phyloP scores from a whole-genome alignment of 23 tunicate species.

The Pegea sp. region DNA sequence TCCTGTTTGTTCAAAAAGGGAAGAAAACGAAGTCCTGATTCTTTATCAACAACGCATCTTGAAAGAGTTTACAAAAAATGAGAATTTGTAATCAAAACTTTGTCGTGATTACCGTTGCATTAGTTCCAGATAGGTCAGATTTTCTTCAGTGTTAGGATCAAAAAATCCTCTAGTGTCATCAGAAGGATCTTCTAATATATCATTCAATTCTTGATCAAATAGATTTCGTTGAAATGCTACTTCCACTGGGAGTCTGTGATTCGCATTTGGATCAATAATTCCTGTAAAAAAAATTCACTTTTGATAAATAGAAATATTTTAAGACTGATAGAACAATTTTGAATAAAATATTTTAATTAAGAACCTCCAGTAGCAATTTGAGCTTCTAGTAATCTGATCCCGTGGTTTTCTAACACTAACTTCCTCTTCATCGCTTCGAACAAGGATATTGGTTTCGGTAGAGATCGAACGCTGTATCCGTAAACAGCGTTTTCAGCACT shows the following conservation, averaged over 20 bases:
- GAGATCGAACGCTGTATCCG: conserved; percentile 27
- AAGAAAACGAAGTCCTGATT: conserved; percentile 58
- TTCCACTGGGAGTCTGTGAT: conserved; percentile 82
- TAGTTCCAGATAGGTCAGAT: too few relatives aligned
- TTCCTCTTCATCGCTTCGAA: conserved; percentile 72
- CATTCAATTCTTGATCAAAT: conserved; percentile 48
- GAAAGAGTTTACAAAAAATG: not conserved
- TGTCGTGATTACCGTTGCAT: conserved; percentile 74
- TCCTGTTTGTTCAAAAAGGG: conserved; percentile 15
- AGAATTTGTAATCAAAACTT: too few relatives aligned
- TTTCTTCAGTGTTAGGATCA: too few relatives aligned
- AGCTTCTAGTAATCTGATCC: conserved; percentile 83
- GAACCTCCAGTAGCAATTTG: conserved; percentile 99
- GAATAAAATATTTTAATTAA: too few relatives aligned
- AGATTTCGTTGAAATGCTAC: conserved; percentile 74
- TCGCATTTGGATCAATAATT: conserved; percentile 78
- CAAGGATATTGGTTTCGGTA: conserved; percentile 23
- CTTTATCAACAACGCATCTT: conserved; percentile 62
- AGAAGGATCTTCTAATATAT: conserved; percentile 58
- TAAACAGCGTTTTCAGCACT: conserved; percentile 82
- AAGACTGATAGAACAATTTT: too few relatives aligned
- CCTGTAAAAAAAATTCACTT: too few relatives aligned
- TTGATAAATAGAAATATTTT: too few relatives aligned
- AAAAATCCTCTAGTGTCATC: conserved; percentile 94
- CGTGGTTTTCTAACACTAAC: conserved; percentile 85